phyloP scores from a whole-genome alignment of 2,797 vertebrate species.

The Falco concolor region DNA sequence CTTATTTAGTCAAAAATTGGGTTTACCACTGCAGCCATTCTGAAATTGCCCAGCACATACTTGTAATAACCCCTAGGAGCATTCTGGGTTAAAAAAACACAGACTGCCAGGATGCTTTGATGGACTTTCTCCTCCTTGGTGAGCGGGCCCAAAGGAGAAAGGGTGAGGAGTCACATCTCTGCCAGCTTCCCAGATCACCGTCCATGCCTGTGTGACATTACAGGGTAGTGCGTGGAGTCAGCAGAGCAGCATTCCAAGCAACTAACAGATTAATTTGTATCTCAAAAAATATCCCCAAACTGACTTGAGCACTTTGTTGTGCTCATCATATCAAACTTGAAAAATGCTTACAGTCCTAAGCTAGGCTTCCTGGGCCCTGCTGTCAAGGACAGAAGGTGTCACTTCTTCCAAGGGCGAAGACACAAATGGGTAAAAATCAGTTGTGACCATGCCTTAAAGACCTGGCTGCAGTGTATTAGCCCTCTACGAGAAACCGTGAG shows the following conservation, averaged over 20 bases:
- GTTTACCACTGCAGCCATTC: not conserved
- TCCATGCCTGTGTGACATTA: rapidly evolving
- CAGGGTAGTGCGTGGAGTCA: rapidly evolving
- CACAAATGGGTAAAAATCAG: not conserved
- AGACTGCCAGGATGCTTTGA: not conserved
- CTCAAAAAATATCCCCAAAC: not conserved
- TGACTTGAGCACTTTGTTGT: not conserved
- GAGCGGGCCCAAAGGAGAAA: rapidly evolving
- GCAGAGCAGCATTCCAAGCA: not conserved
- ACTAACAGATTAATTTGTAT: not conserved
- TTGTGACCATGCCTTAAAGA: not conserved
- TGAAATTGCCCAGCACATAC: not conserved
- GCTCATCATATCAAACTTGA: not conserved
- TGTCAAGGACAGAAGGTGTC: not conserved
- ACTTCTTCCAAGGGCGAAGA: not conserved
- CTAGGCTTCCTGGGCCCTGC: not conserved
- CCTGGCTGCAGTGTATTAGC: not conserved
- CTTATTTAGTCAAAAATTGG: not conserved
- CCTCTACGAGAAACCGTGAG: not conserved
- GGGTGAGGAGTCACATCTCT: not conserved
- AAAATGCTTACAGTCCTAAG: not conserved
- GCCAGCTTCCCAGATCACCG: not conserved
- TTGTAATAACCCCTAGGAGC: not conserved
- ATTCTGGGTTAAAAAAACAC: not conserved
- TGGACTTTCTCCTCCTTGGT: not conserved